A percentile compares a stretch with the other conserved stretches of the same genome.
phyloP scores from a whole-genome alignment of 2,888 invertebrate species.

The Ferdinandea cuprea region DNA sequence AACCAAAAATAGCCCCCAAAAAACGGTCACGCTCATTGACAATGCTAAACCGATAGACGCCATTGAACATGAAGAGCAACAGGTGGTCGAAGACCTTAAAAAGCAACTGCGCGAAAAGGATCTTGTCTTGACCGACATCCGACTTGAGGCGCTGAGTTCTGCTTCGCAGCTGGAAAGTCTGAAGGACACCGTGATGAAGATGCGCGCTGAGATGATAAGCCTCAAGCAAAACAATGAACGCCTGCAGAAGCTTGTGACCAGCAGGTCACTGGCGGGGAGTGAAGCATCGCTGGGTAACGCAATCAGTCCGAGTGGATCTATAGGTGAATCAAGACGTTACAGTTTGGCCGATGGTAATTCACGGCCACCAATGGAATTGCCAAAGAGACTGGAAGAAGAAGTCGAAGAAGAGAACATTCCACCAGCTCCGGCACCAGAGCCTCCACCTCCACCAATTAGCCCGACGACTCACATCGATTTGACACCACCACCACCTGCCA shows the following conservation, averaged over 20 bases:
- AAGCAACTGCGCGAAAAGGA: constrained; percentile 98
- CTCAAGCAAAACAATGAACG: constrained; percentile 98
- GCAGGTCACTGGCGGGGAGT: constrained; percentile 86
- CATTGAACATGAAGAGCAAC: constrained; percentile 82
- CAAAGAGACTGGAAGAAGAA: constrained; percentile 81
- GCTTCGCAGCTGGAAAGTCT: constrained; percentile 98
- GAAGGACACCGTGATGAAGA: constrained; percentile 97
- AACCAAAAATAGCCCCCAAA: constrained; percentile 83
- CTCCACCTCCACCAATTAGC: constrained; percentile 81
- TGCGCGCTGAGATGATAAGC: constrained; percentile 97
- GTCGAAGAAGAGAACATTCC: constrained; percentile 82
- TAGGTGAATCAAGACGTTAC: constrained; percentile 85
- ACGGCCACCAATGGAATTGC: constrained; percentile 83
- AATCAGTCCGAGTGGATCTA: constrained; percentile 82
- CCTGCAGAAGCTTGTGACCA: constrained; percentile 92
- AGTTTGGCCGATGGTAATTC: constrained; percentile 85
- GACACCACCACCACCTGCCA: constrained; percentile 82
- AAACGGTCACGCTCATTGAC: constrained; percentile 83
- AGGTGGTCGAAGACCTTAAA: constrained; percentile 91
- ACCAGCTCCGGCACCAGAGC: constrained; percentile 82
- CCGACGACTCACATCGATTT: constrained; percentile 82
- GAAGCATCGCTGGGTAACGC: constrained; percentile 85
- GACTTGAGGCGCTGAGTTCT: constrained; percentile 97
- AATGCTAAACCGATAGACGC: constrained; percentile 83
- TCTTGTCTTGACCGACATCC: constrained; percentile 96